phyloP scores from a whole-genome alignment of 2,888 invertebrate species.

The Harmothoe impar region DNA sequence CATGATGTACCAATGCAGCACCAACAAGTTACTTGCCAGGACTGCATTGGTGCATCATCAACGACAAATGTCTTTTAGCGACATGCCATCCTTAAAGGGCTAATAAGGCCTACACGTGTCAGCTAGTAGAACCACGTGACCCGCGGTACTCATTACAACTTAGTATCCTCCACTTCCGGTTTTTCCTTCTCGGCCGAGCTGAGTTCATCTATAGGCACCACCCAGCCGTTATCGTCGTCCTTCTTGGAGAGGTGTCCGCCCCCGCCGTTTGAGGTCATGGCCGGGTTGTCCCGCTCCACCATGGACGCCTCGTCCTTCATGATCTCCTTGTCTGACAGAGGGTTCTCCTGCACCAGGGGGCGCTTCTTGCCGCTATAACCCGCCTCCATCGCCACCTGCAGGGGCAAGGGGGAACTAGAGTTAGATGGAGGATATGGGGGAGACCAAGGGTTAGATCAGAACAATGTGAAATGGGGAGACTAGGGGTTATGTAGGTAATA shows the following conservation, averaged over 20 bases:
- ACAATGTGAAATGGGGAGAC: too few species aligned
- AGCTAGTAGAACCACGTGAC: not conserved
- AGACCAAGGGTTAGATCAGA: too few species aligned
- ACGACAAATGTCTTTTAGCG: too few species aligned
- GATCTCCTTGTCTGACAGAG: slow-evolving; percentile 74
- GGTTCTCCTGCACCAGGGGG: slow-evolving; percentile 70
- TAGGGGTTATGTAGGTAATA: too few species aligned
- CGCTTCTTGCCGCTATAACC: slow-evolving; percentile 50
- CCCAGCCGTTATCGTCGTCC: slow-evolving; percentile 64
- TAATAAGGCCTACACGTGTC: not conserved
- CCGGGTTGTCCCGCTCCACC: slow-evolving; percentile 64
- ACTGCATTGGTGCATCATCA: too few species aligned
- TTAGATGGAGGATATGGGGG: too few species aligned
- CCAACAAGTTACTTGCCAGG: too few species aligned
- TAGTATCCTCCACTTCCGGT: slow-evolving; percentile 63
- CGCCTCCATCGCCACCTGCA: slow-evolving; percentile 38
- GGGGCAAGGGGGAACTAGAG: not conserved
- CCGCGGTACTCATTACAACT: not conserved
- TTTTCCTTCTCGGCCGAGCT: slow-evolving; percentile 47
- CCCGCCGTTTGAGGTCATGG: slow-evolving; percentile 63
- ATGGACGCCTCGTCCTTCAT: slow-evolving; percentile 71
- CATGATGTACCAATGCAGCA: too few species aligned
- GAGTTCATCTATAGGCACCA: slow-evolving; percentile 63
- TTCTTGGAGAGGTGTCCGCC: slow-evolving; percentile 62
- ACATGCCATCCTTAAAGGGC: too few species aligned